A percentile compares a stretch with the other conserved stretches of the same genome.
Conservation (phyloP, 2,888 invertebrate genomes). For the Apodemia mormo region DNA sequence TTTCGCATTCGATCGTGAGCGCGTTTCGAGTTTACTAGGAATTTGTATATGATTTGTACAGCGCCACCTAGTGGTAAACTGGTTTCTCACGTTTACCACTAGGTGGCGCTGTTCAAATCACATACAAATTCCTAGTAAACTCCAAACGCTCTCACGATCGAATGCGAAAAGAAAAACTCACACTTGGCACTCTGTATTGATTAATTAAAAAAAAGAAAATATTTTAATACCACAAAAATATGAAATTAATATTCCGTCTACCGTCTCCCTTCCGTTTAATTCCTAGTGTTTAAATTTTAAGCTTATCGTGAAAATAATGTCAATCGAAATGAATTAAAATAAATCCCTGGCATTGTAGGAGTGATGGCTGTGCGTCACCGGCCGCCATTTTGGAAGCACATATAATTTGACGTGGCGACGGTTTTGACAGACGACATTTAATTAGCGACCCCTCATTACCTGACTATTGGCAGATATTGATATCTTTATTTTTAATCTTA, state of each 20-base stretch:
- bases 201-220: too few species aligned
- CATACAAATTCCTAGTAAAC: too few species aligned
- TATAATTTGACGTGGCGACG: conserved; percentile 73
- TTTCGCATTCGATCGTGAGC: too few species aligned
- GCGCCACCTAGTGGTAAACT: too few species aligned
- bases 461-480: conserved; percentile 72
- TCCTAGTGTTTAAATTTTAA: conserved; percentile 20
- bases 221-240: too few species aligned
- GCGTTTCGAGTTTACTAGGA: too few species aligned
- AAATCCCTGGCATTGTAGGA: conserved; percentile 46
- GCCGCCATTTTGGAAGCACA: conserved; percentile 67
- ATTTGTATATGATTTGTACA: too few species aligned
- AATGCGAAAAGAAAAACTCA: too few species aligned
- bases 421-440: conserved; percentile 78
- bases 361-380: conserved; percentile 43
- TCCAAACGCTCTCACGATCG: too few species aligned
- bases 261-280: conserved; percentile 20
- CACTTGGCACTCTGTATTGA: too few species aligned
- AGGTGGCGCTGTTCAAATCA: too few species aligned
- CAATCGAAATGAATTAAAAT: conserved; percentile 43
- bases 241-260: background rate
- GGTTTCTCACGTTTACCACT: too few species aligned
- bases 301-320: conserved; percentile 28
- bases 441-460: conserved; percentile 79
- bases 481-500: conserved; percentile 42